A percentile compares a stretch with the other conserved stretches of the same genome.
These are phyloP conservation scores for Hyles vespertilio DNA, from an alignment of 1,140 invertebrate genomes.

Conservation along the genomic window DNA sequence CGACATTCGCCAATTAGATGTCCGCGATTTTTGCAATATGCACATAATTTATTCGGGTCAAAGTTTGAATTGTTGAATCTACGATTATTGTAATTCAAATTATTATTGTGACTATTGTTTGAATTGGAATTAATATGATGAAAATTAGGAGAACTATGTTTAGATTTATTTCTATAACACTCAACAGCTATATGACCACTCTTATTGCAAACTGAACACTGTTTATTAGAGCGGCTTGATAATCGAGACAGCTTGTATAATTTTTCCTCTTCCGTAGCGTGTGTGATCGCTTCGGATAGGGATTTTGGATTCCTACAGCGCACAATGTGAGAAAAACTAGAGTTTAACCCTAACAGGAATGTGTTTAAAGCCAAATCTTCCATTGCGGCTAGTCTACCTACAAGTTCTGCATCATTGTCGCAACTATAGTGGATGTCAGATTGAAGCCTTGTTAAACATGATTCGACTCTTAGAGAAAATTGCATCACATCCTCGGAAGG, in stretches of 20 bases:
- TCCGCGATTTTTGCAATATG: slow-evolving; percentile 24
- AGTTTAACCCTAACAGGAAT: slow-evolving; percentile 28
- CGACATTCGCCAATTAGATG: slow-evolving; percentile 24
- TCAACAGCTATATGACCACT: slow-evolving; percentile 8
- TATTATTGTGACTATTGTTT: not conserved
- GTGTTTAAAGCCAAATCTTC: slow-evolving; percentile 30
- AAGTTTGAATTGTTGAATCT: too few relatives aligned
- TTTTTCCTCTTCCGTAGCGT: slow-evolving; percentile 25
- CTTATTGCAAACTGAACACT: slow-evolving; percentile 11
- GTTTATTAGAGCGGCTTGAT: not conserved
- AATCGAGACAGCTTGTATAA: slow-evolving; percentile 12
- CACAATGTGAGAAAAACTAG: slow-evolving; percentile 19
- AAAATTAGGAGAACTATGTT: not conserved
- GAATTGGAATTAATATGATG: slow-evolving; percentile 4
- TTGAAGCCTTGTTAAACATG: slow-evolving; percentile 21
- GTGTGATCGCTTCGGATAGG: slow-evolving; percentile 18
- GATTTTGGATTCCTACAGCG: slow-evolving; percentile 23
- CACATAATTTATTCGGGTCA: slow-evolving; percentile 7
- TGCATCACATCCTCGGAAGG: slow-evolving; percentile 20
- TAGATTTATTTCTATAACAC: slow-evolving; percentile 13
- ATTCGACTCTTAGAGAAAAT: slow-evolving; percentile 24
- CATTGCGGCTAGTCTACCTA: slow-evolving; percentile 28
- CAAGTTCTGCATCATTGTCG: slow-evolving; percentile 12
- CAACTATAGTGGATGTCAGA: slow-evolving; percentile 25
- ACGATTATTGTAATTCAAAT: slow-evolving; percentile 4